These are phyloP conservation scores for Oenanthe melanoleuca DNA, from an alignment of 2,113 vertebrate species.

Conservation along the genomic window DNA sequence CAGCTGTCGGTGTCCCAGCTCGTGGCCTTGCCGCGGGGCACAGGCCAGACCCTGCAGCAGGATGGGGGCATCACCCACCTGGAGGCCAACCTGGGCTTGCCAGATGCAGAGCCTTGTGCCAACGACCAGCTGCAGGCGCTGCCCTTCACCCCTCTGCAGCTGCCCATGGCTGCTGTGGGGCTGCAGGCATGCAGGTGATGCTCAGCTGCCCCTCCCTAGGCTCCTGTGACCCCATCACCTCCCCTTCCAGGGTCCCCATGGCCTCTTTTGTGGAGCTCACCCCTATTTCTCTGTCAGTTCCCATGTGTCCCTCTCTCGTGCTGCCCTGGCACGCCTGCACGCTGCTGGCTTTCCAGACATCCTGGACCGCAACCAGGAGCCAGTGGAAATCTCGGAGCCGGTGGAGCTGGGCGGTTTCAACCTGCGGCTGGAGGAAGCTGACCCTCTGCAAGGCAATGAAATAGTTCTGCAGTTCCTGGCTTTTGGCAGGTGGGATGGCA, in stretches of 20 bases:
- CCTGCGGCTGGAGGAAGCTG: constrained; percentile 81
- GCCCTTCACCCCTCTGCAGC: constrained; percentile 85
- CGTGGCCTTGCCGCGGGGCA: constrained; percentile 62
- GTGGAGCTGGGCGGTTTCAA: constrained; percentile 72
- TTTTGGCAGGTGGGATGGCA: constrained; percentile 82
- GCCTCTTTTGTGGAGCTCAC: fast-evolving
- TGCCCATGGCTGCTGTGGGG: constrained; percentile 81
- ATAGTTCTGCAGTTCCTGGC: constrained; percentile 91
- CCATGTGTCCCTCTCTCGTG: constrained; percentile 76
- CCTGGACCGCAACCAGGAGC: constrained; percentile 76
- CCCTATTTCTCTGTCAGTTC: constrained; percentile 61
- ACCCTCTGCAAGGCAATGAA: constrained; percentile 84
- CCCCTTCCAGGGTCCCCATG: fast-evolving
- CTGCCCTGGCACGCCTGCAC: constrained; percentile 80
- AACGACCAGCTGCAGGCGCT: constrained; percentile 80
- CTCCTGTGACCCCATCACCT: fast-evolving
- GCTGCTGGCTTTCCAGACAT: constrained; percentile 83
- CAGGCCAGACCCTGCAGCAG: not conserved
- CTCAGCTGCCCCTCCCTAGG: not conserved
- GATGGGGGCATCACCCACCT: constrained; percentile 77
- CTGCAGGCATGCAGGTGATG: constrained; percentile 82
- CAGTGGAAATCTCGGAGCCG: constrained; percentile 79
- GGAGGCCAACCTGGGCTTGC: constrained; percentile 68
- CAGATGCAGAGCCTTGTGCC: not conserved
- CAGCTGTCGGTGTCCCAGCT: constrained; percentile 92